Evolutionary conservation across 2,113 vertebrate species (phyloP).

Genomic region (Abramis brama): DNA sequence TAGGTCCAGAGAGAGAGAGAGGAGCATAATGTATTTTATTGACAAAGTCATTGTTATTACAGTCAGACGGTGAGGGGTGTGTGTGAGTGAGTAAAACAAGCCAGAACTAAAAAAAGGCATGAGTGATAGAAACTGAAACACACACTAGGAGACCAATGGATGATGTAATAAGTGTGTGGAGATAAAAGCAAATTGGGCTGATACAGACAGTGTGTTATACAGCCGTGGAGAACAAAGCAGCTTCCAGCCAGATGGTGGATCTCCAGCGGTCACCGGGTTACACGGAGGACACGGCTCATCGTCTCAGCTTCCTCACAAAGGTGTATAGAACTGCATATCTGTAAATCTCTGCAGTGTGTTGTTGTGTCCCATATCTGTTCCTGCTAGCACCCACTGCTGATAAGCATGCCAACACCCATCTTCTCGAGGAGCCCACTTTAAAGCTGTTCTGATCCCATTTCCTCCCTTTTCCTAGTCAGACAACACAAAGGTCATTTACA

Average conservation of each 20-base stretch:
- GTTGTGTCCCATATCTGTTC: conserved; percentile 43
- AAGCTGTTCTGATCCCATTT: conserved; percentile 21
- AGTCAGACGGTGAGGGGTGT: conserved; percentile 12
- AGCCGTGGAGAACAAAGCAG: conserved; percentile 43
- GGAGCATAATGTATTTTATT: background rate
- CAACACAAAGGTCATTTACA: conserved; percentile 33
- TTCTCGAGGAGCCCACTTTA: conserved; percentile 19
- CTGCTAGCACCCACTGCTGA: conserved; percentile 27
- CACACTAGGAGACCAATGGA: background rate
- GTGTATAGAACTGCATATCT: conserved; percentile 44
- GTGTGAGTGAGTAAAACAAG: conserved; percentile 27
- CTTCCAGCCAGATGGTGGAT: conserved; percentile 29
- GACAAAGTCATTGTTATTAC: conserved; percentile 20
- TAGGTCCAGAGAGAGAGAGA: background rate
- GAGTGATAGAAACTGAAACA: background rate
- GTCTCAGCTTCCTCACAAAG: conserved; percentile 16
- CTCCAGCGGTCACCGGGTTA: conserved; percentile 20
- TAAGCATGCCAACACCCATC: conserved; percentile 31
- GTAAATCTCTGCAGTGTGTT: conserved; percentile 60
- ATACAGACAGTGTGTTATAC: conserved; percentile 15
- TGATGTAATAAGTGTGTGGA: conserved; percentile 45
- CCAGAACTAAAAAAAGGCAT: background rate
- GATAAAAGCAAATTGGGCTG: conserved; percentile 1
- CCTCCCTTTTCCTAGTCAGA: conserved; percentile 12
- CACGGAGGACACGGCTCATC: conserved; percentile 8